Base-by-base conservation (phyloP, 2,888 invertebrate genomes). In the Ophraella communa region DNA sequence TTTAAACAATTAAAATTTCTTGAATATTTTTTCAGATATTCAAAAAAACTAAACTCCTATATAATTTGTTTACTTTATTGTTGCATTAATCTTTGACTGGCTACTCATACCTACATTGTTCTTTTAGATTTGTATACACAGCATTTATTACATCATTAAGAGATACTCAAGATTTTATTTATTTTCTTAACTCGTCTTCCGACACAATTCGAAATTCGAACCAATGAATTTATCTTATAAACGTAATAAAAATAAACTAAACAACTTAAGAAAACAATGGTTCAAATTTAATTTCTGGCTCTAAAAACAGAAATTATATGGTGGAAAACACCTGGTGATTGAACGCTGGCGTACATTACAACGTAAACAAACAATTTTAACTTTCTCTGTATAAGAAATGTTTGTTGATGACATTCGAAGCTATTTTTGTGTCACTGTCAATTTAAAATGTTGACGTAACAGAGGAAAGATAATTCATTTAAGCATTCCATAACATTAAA, bases 181-280 rank as follows among this genome's bases (percentile, higher is more conserved):
- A 21, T 54, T 54, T 54, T 54, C 5, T 39, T 39, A 39, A 35
- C 11, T 35, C 3, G 27, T 35, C 47, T 53, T 53, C 39, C 53
- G 53, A 54, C 53, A 39, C n/a, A 21, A 18, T 54, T 35, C 5
- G 21, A 54, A 21, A 18, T 54, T 35, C 5, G 21, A 54, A 10
- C 53, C 7, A 11, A 39, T 39, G 39, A 39, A 14, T 54, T 33
- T n/a, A 17, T 23, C 39, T 39, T 21, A 39, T 54, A 20, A 39
- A 39, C 35, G 35, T 21, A 35, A 35, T 21, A 39, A 54, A 18
- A 54, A 23, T 11, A 54, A 54, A 39, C 53, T 35, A 17, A 17
- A 14, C 23, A 17, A 24, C 24, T 49, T 49, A 49, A 27, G 24
- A 49, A 24, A 49, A 49, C 49, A 49, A 49, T 24, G 49, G 49